Base-by-base conservation (phyloP, 2,797 vertebrate genomes). In the Sitta carolinensis region DNA sequence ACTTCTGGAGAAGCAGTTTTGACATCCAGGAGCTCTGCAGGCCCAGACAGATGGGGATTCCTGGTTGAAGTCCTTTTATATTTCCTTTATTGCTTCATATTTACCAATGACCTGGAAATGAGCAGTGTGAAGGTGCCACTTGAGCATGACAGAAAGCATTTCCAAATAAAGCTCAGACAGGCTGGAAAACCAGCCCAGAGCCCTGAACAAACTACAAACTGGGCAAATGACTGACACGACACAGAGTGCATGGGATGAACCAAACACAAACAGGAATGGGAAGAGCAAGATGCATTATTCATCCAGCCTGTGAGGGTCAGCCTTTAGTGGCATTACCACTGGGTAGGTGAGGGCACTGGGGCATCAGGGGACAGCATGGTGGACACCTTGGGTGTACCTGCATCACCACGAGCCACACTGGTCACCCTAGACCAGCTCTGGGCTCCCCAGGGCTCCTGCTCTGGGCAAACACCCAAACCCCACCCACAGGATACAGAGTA, bases 331-430 rank as follows among this genome's bases (percentile, higher is more conserved):
- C 45, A 86, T 74, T 74, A 67, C 34, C 40, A 26, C 11, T 5
- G 38, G 30, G 10, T 59, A 30, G 61, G 17, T 10, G 29, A 45
- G 47, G 52, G 16, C 45, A 16, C 8, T 0, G 0, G 18, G 21
- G 10, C 38, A 84, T 27, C 38, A 43, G 63, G 54, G 12, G 1
- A 21, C n/a, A 57, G 85, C 47, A 32, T 6, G 0, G 10, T 3
- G 27, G 19, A 17, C 50, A 34, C 20, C 32, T 45, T 38, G 9
- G 50, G 47, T 7, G 0, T 2, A 48, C 17, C 55, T 18, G 25
- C 48, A 69, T 16, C 61, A 16, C 23, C 2, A 0, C 0, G 32
- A 45, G 67, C 62, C 8, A 8, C 10, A 8, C 12, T 0, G 1
- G 10, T 16, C 22, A 21, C 13, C 36, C 32, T 36, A 7, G 47